phyloP scores from a whole-genome alignment of 2,797 vertebrate species.

The Agapornis canus region DNA sequence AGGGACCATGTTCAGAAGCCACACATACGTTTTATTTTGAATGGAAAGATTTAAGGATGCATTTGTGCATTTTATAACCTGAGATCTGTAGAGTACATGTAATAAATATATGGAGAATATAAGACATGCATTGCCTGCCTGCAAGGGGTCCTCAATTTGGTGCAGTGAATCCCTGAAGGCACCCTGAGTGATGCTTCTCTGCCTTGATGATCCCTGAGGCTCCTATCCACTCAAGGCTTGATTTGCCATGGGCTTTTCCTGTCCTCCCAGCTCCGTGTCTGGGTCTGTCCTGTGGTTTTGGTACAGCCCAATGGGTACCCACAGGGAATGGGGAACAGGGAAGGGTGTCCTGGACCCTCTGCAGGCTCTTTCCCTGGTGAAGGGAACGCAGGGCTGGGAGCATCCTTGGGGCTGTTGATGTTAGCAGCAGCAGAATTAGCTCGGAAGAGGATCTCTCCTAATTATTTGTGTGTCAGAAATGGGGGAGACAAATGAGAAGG shows the following conservation, averaged over 20 bases:
- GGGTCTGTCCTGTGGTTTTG: not conserved
- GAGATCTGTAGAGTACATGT: not conserved
- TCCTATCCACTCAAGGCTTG: not conserved
- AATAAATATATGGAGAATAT: not conserved
- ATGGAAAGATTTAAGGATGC: not conserved
- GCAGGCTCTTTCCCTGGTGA: not conserved
- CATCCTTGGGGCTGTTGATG: not conserved
- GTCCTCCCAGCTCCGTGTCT: not conserved
- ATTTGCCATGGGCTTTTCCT: not conserved
- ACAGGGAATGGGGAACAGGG: not conserved
- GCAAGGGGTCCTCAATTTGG: accelerated
- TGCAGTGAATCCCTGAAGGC: accelerated
- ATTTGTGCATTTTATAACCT: not conserved
- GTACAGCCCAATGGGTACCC: accelerated
- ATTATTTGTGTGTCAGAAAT: not conserved
- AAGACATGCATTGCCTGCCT: accelerated
- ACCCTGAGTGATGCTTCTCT: not conserved
- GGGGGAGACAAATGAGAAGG: not conserved
- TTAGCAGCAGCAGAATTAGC: not conserved
- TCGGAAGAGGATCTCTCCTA: not conserved
- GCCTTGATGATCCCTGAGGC: not conserved
- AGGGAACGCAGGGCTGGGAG: not conserved
- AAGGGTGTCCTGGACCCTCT: not conserved
- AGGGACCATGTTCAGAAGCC: not conserved
- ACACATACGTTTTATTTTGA: accelerated